Conservation (phyloP, 2,113 vertebrate genomes). For the human region DNA sequence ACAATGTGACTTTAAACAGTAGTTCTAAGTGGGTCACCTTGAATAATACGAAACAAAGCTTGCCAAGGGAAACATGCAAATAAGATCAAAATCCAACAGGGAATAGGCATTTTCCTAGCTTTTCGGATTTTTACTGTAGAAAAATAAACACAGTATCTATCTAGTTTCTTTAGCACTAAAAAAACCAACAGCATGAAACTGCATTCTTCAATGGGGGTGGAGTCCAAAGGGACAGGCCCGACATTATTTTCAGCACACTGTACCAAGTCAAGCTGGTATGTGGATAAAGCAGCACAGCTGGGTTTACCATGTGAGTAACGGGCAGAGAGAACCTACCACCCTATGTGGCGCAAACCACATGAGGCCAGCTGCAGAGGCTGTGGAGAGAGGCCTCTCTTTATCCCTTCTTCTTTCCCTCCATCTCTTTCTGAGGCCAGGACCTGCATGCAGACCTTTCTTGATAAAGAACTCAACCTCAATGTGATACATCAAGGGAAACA, state of each 20-base stretch:
- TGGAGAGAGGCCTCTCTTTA: neutral
- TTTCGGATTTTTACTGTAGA: conserved; percentile 40
- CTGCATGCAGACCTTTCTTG: neutral
- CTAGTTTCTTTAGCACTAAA: neutral
- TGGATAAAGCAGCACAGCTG: neutral
- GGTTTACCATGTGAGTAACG: neutral
- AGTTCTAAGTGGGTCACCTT: conserved; percentile 72
- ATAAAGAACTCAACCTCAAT: neutral
- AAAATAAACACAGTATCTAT: conserved; percentile 28
- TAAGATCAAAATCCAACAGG: conserved; percentile 50
- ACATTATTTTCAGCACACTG: neutral
- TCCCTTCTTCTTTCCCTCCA: too few relatives aligned
- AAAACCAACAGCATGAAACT: neutral
- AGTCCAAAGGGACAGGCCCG: neutral
- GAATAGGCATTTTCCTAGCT: conserved; percentile 34
- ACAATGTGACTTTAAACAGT: conserved; percentile 61
- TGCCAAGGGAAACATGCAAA: conserved; percentile 58
- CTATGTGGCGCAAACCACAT: neutral
- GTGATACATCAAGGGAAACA: neutral
- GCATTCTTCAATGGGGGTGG: neutral
- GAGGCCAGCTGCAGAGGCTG: neutral
- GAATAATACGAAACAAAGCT: conserved; percentile 56
- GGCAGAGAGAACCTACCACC: neutral
- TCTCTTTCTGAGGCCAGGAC: neutral
- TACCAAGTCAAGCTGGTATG: neutral